Evolutionary conservation across 2,888 invertebrate species (phyloP), one percentile per base, ranked within the genome.

Genomic region (Vanessa cardui): DNA sequence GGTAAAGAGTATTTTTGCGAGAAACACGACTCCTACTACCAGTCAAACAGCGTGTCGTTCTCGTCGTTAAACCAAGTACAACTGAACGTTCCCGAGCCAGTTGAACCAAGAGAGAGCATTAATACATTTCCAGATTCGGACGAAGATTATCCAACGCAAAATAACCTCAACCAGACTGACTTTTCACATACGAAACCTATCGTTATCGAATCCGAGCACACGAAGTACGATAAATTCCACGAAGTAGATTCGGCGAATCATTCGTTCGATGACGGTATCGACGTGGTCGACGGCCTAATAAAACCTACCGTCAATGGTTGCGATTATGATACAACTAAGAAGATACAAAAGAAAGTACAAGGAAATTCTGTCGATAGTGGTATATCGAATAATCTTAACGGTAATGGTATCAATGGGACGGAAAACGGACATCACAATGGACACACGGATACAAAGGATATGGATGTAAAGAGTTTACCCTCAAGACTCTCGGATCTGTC

Each of bases 1-100:
- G 92, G 90, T 8, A 90, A 90, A 75, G 92, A 93, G 73, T 93
- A 93, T 73, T 88, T 83, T 76, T 93, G 93, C 73, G 93, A 93
- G 69, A 93, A 93, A 77, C 93, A 93, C 76, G 89, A 92, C 73
- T 81, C 87, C 45, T 90, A 89, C 78, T 90, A 89, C 71, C 87
- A 89, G 54, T 90, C 90, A 0, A 87, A 86, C 75, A 90, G 85
- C 73, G 88, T 92, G 0, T 92, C 92, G 0, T 87, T 87, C 74
- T 86, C 91, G 0, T 92, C 92, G 0, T 81, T 92, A 9, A 91
- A 87, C 72, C 90, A 90, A 67, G 82, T 87, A 72, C 90, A 89
- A 39, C 81, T 91, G 0, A 87, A 92, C 54, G 90, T 92, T 0
- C 92, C 92, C 0, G 90, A 88, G 21, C 91, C 92, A 0, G 87